A percentile compares a stretch with the other conserved stretches of the same genome.
phyloP scores from a whole-genome alignment of 2,888 invertebrate genomes.

The Epinotia brunnichana region DNA sequence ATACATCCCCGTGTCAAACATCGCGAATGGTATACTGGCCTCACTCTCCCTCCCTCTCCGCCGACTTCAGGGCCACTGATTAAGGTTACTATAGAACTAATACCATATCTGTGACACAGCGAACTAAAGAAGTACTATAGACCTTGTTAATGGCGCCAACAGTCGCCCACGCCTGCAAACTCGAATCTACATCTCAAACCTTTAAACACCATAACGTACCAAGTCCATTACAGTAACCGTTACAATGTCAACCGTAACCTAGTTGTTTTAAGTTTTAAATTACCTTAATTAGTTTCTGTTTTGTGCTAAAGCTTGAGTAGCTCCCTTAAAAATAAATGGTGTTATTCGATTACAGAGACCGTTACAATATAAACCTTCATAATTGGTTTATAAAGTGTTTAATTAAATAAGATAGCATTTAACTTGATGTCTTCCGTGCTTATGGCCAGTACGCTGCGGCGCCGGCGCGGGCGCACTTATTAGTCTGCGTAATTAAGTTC shows the following conservation, averaged over 20 bases:
- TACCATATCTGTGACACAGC: neutral
- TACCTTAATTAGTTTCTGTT: neutral
- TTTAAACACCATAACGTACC: neutral
- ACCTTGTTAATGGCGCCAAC: constrained; percentile 39
- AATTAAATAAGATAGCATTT: constrained; percentile 5
- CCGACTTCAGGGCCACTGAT: constrained; percentile 4
- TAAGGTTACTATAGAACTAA: constrained; percentile 14
- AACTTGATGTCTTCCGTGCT: neutral
- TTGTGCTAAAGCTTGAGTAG: neutral
- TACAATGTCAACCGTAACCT: neutral
- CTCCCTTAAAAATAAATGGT: neutral
- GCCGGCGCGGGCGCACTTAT: constrained; percentile 25
- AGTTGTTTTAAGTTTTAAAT: neutral
- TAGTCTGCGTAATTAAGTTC: constrained; percentile 30
- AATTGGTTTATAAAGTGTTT: constrained; percentile 4
- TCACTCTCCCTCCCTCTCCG: no score
- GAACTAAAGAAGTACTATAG: constrained; percentile 9
- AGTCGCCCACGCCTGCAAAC: constrained; percentile 38
- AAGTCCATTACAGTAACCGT: neutral
- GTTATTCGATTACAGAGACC: constrained; percentile 1
- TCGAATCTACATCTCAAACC: constrained; percentile 18
- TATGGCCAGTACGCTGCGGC: neutral
- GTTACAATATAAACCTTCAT: neutral
- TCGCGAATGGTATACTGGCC: no score
- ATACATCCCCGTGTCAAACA: no score